Evolutionary conservation across 2,797 vertebrate species (phyloP).

Genomic region (Numenius phaeopus): DNA sequence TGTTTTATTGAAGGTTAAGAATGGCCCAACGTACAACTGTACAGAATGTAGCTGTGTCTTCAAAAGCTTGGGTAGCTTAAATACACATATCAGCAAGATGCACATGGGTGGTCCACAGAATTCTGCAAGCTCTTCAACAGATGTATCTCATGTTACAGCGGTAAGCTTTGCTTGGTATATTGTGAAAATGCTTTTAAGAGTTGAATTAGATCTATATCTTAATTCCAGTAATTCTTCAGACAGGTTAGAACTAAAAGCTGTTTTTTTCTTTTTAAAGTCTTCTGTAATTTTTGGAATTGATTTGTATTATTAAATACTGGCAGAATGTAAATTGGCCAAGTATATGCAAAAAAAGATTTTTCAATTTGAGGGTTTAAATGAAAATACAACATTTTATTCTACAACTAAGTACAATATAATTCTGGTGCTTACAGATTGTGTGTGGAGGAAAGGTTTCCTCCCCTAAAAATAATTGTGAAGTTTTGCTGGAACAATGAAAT

Average conservation of each 20-base stretch:
- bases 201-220: not conserved
- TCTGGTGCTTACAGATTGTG: not conserved
- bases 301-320: not conserved
- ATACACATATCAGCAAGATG: constrained; percentile 99
- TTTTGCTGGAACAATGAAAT: not conserved
- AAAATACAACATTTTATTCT: not conserved
- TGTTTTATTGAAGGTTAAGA: constrained; percentile 80
- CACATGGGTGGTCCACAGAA: constrained; percentile 85
- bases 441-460: not conserved
- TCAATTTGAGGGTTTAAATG: not conserved
- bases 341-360: not conserved
- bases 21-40: constrained; percentile 87
- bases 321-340: not conserved
- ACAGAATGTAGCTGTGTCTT: constrained; percentile 98
- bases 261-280: not conserved
- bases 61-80: constrained; percentile 96
- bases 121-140: constrained; percentile 53
- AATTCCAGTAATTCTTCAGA: not conserved
- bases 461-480: not conserved
- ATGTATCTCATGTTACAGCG: constrained; percentile 72
- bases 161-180: constrained; percentile 64
- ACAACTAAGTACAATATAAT: not conserved
- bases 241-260: not conserved
- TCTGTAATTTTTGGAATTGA: not conserved
- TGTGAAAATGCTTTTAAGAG: not conserved